A percentile compares a stretch with the other conserved stretches of the same genome.
phyloP scores from a whole-genome alignment of 2,888 invertebrate genomes.

The Apodemia hepburni region DNA sequence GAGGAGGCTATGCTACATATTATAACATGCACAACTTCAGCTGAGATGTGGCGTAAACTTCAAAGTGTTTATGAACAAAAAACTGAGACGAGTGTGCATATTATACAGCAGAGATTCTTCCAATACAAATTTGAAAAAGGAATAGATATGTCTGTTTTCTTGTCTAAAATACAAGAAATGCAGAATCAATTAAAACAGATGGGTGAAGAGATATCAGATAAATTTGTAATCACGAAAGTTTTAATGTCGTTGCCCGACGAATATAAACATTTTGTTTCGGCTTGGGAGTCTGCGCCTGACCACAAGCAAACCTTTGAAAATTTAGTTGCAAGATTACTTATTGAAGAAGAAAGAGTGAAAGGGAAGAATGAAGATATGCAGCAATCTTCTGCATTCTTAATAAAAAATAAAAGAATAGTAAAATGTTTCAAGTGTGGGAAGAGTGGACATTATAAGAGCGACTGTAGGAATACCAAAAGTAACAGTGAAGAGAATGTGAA shows the following conservation, averaged over 20 bases:
- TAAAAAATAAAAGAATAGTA: not conserved
- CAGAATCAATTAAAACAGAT: conserved; percentile 31
- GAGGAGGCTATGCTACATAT: conserved; percentile 39
- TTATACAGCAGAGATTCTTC: conserved; percentile 42
- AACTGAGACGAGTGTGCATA: conserved; percentile 40
- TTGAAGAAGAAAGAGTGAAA: conserved; percentile 35
- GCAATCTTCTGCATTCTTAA: not conserved
- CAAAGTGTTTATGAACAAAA: conserved; percentile 42
- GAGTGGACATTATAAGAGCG: conserved; percentile 19
- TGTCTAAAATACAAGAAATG: conserved; percentile 38
- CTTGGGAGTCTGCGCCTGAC: too few species aligned
- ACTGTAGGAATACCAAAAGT: conserved; percentile 18
- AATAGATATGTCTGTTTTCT: conserved; percentile 34
- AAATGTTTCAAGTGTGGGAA: conserved; percentile 24
- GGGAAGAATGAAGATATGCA: conserved; percentile 22
- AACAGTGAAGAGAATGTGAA: conserved; percentile 16
- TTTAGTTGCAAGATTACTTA: conserved; percentile 33
- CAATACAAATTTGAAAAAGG: conserved; percentile 36
- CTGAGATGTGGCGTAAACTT: conserved; percentile 40
- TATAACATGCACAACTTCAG: conserved; percentile 34
- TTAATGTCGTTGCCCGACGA: too few species aligned
- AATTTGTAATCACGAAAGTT: too few species aligned
- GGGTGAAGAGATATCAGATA: too few species aligned
- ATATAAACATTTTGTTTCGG: too few species aligned
- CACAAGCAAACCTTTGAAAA: conserved; percentile 32